These are phyloP conservation scores for Nycticryphes semicollaris DNA, from an alignment of 2,113 vertebrate species.

Conservation along the genomic window DNA sequence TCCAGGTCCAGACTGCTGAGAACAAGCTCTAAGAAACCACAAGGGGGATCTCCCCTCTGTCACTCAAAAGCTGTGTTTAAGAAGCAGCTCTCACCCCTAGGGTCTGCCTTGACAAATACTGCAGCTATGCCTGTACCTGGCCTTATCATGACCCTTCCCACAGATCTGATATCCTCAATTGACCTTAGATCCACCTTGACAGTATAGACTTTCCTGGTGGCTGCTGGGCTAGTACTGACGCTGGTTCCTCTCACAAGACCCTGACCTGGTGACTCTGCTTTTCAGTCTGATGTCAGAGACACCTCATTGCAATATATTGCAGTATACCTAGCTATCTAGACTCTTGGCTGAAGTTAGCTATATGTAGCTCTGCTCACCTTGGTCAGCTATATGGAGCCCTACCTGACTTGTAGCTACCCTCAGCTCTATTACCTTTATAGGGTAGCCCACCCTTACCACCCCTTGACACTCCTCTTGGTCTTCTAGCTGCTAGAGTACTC, in stretches of 20 bases:
- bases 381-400: accelerated
- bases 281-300: not conserved
- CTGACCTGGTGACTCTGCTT: not conserved
- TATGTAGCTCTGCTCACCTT: not conserved
- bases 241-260: not conserved
- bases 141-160: not conserved
- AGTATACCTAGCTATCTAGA: not conserved
- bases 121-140: not conserved
- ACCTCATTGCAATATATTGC: not conserved
- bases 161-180: not conserved
- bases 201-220: not conserved
- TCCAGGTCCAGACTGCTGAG: not conserved
- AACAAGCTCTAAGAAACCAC: not conserved
- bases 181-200: not conserved
- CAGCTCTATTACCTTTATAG: not conserved
- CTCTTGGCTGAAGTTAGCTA: not conserved
- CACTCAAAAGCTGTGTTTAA: not conserved
- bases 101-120: not conserved
- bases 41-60: not conserved
- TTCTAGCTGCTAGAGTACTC: not conserved
- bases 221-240: not conserved
- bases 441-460: accelerated
- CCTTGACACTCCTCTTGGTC: accelerated
- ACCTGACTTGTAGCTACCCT: accelerated
- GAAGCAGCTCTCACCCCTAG: not conserved